Percentiles rank a stretch among this genome's conserved stretches.
These are phyloP conservation scores for Bujurquina vittata DNA, from an alignment of 2,113 vertebrate species.

Conservation along the genomic window DNA sequence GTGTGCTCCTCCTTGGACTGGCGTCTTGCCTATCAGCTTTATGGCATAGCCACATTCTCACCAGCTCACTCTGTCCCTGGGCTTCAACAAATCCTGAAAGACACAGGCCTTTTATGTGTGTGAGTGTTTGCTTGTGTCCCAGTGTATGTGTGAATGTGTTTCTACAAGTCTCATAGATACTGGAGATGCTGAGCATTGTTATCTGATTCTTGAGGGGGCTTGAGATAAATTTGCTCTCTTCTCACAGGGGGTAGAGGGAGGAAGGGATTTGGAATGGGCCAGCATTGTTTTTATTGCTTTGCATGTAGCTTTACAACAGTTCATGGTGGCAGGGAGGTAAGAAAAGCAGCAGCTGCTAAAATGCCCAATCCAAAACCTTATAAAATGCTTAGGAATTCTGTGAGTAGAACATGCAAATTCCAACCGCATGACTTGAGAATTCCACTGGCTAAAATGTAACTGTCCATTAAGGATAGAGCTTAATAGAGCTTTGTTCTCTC, in stretches of 20 bases:
- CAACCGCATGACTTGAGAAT: not conserved
- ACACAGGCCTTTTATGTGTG: slow-evolving; percentile 16
- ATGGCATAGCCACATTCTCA: slow-evolving; percentile 46
- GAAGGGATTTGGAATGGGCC: not conserved
- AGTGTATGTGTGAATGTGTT: slow-evolving; percentile 7
- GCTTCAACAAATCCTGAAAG: slow-evolving; percentile 46
- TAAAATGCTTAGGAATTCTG: slow-evolving; percentile 45
- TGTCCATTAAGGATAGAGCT: slow-evolving; percentile 22
- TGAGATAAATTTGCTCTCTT: slow-evolving; percentile 50
- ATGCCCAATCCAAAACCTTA: slow-evolving; percentile 17
- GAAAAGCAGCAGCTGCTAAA: slow-evolving; percentile 40
- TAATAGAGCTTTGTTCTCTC: not conserved
- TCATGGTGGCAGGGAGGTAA: slow-evolving; percentile 14
- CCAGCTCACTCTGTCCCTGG: slow-evolving; percentile 34
- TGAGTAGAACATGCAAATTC: slow-evolving; percentile 42
- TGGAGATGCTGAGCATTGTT: slow-evolving; percentile 39
- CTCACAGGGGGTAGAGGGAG: slow-evolving; percentile 3
- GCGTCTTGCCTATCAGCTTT: slow-evolving; percentile 61
- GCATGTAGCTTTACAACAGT: slow-evolving; percentile 8
- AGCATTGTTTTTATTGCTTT: slow-evolving; percentile 35
- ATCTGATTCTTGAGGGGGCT: slow-evolving; percentile 61
- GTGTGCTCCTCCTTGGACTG: slow-evolving; percentile 40
- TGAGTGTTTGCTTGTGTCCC: not conserved
- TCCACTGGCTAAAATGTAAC: slow-evolving; percentile 27
- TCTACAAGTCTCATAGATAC: slow-evolving; percentile 24